Base-by-base conservation (phyloP, 2,797 vertebrate species). In the Amniataba percoides region DNA sequence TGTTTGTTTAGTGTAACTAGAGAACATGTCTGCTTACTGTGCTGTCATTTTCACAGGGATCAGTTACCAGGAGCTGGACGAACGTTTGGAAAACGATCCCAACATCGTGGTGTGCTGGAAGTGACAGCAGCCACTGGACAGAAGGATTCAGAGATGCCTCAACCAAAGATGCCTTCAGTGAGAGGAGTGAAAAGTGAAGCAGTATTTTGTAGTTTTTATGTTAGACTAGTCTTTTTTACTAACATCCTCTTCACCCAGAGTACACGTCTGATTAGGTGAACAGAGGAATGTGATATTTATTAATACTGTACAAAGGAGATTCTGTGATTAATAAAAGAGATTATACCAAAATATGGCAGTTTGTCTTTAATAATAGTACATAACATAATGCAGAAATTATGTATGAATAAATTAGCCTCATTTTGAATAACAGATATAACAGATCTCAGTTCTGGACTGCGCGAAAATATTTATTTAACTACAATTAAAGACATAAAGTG, bases 41-140 rank as follows among this genome's bases (percentile, higher is more conserved):
- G 16, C 72, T 5, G 1, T 83, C 1, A 45, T 79, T 82, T 82
- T 63, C 27, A 58, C 93, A 99, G 98, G 98, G 36, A 99, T 99
- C 94, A 99, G 97, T 90, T 99, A 99, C 93, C 96, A 94, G 64
- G 98, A 99, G 84, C 93, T 99, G 92, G 98, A 99, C 55, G 98
- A 99, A 77, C 96, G 97, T 25, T 94, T 99, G 89, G 98, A 99
- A 93, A 99, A 97, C 9, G 98, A 99, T 89, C 97, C 98, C 46
- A 99, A 98, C 90, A 99, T 99, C 59, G 97, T 99, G 71, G 96
- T 99, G 81, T 99, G 97, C 92, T 99, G 98, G 98, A 99, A 99
- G 82, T 99, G 59, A 61, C 42, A 66, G 7, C 25, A 49, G 63
- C 60, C 40, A 31, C 39, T 34, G 43, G 46, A 61, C 53, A 61